A percentile compares a stretch with the other conserved stretches of the same genome.
Conservation (phyloP, 2,888 invertebrate genomes). For the Diarsia rubi region DNA sequence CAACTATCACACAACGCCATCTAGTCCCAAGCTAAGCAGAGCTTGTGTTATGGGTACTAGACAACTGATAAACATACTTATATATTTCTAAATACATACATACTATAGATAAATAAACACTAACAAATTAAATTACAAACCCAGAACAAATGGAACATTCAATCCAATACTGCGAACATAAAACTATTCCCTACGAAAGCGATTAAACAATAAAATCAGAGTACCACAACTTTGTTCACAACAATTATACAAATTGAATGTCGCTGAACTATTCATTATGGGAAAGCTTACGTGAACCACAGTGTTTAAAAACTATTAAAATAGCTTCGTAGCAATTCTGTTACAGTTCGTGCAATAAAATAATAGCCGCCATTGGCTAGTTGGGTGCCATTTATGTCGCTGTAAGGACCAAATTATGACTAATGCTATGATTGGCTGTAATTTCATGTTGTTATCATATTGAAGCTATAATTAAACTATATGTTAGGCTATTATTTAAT, state of each 20-base stretch:
- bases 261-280: constrained; percentile 70
- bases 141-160: constrained; percentile 37
- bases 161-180: constrained; percentile 45
- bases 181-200: constrained; percentile 47
- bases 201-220: constrained; percentile 71
- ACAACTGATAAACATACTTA: too few relatives aligned
- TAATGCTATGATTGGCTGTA: constrained; percentile 5
- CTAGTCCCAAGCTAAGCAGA: too few relatives aligned
- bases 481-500: background rate
- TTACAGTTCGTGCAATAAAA: constrained; percentile 25
- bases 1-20: too few relatives aligned
- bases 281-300: constrained; percentile 43
- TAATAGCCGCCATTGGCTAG: constrained; percentile 16
- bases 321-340: constrained; percentile 20
- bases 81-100: too few relatives aligned
- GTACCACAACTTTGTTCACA: constrained; percentile 66
- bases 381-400: constrained; percentile 16
- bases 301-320: constrained; percentile 58
- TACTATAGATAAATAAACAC: too few relatives aligned
- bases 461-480: constrained; percentile 3
- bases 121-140: constrained; percentile 25
- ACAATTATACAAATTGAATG: constrained; percentile 80
- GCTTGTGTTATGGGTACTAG: too few relatives aligned
- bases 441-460: background rate
- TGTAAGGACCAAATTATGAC: constrained; percentile 14